A percentile compares a stretch with the other conserved stretches of the same genome.
phyloP scores from a whole-genome alignment of 2,113 vertebrate genomes.

The Xiphias gladius region DNA sequence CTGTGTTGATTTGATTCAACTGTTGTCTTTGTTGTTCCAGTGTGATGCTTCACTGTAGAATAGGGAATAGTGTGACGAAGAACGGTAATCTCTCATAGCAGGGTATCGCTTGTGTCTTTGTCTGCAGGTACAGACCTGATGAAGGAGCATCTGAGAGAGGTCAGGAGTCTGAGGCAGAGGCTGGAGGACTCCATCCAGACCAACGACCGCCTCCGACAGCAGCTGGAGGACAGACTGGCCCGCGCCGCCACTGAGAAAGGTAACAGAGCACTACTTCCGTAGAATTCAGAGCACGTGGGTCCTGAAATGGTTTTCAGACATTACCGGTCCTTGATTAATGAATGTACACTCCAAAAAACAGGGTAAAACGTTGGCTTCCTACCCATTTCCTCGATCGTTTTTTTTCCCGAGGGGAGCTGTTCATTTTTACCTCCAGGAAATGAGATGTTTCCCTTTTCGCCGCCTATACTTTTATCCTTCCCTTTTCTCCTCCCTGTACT shows the following conservation, averaged over 20 bases:
- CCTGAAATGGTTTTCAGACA: neutral
- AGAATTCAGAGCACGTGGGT: neutral
- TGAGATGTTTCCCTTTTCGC: neutral
- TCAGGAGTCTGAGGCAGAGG: slow-evolving; percentile 88
- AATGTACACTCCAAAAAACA: too few species aligned
- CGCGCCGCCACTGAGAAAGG: slow-evolving; percentile 75
- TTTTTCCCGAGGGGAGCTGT: too few species aligned
- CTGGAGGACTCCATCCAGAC: slow-evolving; percentile 94
- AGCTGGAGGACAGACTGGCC: slow-evolving; percentile 88
- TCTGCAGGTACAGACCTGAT: slow-evolving; percentile 87
- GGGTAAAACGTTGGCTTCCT: too few species aligned
- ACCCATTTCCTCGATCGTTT: too few species aligned
- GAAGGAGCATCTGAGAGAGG: slow-evolving; percentile 92
- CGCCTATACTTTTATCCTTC: neutral
- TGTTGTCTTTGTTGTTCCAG: too few species aligned
- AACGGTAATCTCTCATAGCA: too few species aligned
- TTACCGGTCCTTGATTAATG: too few species aligned
- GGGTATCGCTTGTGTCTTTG: neutral
- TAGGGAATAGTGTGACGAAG: too few species aligned
- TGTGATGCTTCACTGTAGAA: too few species aligned
- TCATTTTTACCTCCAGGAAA: too few species aligned
- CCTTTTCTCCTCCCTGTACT: neutral
- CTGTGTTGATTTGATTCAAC: too few species aligned
- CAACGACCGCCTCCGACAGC: slow-evolving; percentile 90
- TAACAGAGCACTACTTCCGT: slow-evolving; percentile 48